Percentiles rank a stretch among this genome's conserved stretches.
Conservation (phyloP, 2,797 vertebrate species). For the Prionace glauca region DNA sequence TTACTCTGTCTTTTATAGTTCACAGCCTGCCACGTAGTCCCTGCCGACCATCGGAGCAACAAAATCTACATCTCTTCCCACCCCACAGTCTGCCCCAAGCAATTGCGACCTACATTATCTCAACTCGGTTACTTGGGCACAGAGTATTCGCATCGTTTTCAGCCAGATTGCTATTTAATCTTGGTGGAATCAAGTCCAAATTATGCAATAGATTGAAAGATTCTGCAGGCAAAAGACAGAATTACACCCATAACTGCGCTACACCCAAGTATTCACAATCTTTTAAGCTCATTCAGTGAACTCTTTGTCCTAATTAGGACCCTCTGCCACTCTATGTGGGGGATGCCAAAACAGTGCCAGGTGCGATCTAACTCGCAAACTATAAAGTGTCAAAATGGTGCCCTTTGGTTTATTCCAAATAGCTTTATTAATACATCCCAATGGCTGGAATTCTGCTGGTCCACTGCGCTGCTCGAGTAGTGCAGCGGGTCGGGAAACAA, state of each 20-base stretch:
- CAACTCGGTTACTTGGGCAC: background rate
- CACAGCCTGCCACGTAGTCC: background rate
- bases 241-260: background rate
- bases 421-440: background rate
- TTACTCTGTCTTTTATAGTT: background rate
- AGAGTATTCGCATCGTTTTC: background rate
- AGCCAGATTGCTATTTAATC: background rate
- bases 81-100: background rate
- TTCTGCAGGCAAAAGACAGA: background rate
- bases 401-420: background rate
- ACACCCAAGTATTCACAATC: background rate
- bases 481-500: too few relatives aligned
- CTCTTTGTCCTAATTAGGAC: background rate
- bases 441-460: background rate
- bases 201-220: background rate
- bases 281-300: background rate
- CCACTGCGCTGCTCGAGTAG: too few relatives aligned
- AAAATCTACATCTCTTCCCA: background rate
- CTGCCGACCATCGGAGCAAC: background rate
- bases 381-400: background rate
- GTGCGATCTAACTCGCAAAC: background rate
- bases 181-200: background rate
- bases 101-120: background rate
- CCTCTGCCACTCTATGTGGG: background rate
- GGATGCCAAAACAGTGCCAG: background rate